A percentile compares a stretch with the other conserved stretches of the same genome.
Conservation (phyloP, 2,797 vertebrate genomes). For the Syndactyla subalaris region DNA sequence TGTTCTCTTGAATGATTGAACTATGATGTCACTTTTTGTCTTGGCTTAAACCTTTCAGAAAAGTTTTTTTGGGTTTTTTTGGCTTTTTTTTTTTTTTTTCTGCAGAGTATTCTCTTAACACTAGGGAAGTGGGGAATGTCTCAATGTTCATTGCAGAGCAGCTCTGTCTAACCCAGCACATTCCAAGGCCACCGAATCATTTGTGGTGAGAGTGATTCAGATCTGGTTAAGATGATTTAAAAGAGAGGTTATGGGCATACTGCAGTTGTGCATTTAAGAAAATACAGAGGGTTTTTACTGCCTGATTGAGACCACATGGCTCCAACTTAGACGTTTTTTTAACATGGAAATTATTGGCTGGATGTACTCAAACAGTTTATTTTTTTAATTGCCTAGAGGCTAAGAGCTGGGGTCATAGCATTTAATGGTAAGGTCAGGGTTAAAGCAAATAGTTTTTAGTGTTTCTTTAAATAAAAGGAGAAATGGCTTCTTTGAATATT, state of each 20-base stretch:
- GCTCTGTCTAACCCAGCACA: slow-evolving; percentile 75
- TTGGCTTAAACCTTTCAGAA: slow-evolving; percentile 62
- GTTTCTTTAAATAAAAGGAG: slow-evolving; percentile 21
- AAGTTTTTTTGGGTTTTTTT: not conserved
- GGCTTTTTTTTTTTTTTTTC: not conserved
- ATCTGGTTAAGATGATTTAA: slow-evolving; percentile 80
- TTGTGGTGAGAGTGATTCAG: slow-evolving; percentile 79
- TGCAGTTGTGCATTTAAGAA: slow-evolving; percentile 78
- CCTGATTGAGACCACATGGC: slow-evolving; percentile 82
- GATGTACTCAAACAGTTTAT: slow-evolving; percentile 26
- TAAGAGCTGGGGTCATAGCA: slow-evolving; percentile 51
- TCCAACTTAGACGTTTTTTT: slow-evolving; percentile 69
- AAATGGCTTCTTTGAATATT: not conserved
- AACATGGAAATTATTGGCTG: slow-evolving; percentile 74
- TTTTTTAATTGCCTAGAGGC: slow-evolving; percentile 69
- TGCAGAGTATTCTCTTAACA: slow-evolving; percentile 63
- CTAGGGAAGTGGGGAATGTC: slow-evolving; percentile 47
- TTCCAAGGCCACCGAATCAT: slow-evolving; percentile 79
- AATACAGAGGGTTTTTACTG: slow-evolving; percentile 75
- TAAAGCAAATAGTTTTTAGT: slow-evolving; percentile 62
- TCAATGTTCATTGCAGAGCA: slow-evolving; percentile 61
- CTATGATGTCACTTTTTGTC: slow-evolving; percentile 79
- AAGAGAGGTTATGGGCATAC: slow-evolving; percentile 77
- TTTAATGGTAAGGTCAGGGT: slow-evolving; percentile 68
- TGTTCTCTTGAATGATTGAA: slow-evolving; percentile 68